phyloP scores from a whole-genome alignment of 2,113 vertebrate species.

The Carlito syrichta region DNA sequence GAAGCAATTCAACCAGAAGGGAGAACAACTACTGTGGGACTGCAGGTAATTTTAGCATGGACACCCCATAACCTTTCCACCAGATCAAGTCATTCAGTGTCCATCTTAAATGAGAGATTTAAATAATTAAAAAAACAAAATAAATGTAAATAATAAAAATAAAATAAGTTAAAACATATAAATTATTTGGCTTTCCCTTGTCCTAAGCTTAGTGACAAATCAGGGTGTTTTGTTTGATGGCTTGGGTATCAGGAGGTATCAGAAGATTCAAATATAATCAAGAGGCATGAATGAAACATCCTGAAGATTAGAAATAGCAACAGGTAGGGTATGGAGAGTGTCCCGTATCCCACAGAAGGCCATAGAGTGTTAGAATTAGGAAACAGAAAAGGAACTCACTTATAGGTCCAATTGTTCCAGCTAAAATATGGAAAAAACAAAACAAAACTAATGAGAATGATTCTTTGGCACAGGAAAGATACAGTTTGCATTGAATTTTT shows the following conservation, averaged over 20 bases:
- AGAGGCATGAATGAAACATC: background rate
- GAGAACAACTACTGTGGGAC: background rate
- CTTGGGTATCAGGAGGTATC: background rate
- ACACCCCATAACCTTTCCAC: no score
- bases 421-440: constrained; percentile 55
- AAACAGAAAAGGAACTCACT: constrained; percentile 61
- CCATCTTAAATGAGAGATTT: background rate
- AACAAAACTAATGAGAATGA: background rate
- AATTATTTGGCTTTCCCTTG: background rate
- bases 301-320: background rate
- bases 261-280: background rate
- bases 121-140: background rate
- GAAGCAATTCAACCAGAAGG: background rate
- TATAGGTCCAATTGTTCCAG: constrained; percentile 59
- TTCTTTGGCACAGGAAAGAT: background rate
- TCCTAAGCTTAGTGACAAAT: background rate
- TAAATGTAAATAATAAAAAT: background rate
- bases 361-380: background rate
- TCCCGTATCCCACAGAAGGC: background rate
- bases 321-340: background rate
- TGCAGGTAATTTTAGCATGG: background rate
- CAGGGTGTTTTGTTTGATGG: background rate
- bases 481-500: background rate
- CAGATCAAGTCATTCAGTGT: background rate
- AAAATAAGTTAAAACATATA: background rate